These are phyloP conservation scores for Drosophila nebulosa DNA, from an alignment of 1,140 invertebrate genomes.

Conservation along the genomic window DNA sequence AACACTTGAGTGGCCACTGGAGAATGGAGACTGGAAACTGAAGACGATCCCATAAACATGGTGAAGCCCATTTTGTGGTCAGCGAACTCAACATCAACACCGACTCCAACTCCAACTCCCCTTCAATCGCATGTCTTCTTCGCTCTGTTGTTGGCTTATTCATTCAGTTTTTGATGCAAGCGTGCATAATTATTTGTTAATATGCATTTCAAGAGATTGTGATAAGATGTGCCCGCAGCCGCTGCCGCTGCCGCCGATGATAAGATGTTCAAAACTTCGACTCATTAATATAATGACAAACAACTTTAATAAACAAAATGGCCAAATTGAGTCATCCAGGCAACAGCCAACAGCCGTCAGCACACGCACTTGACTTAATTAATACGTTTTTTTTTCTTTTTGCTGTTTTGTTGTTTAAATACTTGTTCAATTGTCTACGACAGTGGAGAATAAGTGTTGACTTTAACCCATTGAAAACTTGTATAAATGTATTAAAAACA, in stretches of 20 bases:
- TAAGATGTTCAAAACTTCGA: not conserved
- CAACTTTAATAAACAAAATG: constrained; percentile 47
- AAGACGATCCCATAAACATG: not conserved
- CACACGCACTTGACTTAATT: constrained; percentile 52
- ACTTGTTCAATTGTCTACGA: constrained; percentile 28
- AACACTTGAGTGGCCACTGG: not conserved
- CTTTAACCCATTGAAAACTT: not conserved
- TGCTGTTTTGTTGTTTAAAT: constrained; percentile 35
- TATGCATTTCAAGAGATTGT: constrained; percentile 64
- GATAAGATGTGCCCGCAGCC: constrained; percentile 64
- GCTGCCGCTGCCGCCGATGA: constrained; percentile 11
- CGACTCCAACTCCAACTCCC: too few relatives aligned
- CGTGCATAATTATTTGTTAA: constrained; percentile 72
- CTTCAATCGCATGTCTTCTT: constrained; percentile 48
- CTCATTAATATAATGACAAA: constrained; percentile 65
- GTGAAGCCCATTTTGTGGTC: constrained; percentile 45
- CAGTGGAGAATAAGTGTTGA: not conserved
- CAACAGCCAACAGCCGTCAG: too few relatives aligned
- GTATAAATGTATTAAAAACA: not conserved
- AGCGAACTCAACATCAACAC: constrained; percentile 52
- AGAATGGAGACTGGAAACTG: too few relatives aligned
- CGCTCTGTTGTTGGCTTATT: constrained; percentile 18
- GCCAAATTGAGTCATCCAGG: constrained; percentile 27
- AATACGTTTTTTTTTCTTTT: constrained; percentile 39
- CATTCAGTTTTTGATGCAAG: constrained; percentile 62